phyloP scores from a whole-genome alignment of 2,888 invertebrate species.

The Dynastes hyllus region DNA sequence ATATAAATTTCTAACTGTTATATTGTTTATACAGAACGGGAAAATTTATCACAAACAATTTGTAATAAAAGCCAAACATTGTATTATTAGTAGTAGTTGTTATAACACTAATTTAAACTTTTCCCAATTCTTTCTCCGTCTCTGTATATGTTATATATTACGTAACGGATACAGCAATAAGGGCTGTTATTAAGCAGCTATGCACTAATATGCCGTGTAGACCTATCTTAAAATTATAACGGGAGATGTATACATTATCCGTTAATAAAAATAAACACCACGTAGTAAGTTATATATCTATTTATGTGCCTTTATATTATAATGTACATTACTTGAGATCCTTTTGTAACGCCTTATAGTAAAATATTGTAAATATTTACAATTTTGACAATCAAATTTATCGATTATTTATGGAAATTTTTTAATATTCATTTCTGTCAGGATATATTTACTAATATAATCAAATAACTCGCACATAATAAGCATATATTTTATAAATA shows the following conservation, averaged over 20 bases:
- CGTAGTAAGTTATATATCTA: conserved; percentile 50
- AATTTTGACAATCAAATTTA: conserved; percentile 46
- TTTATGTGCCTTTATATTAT: conserved; percentile 47
- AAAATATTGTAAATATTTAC: conserved; percentile 51
- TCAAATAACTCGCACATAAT: conserved; percentile 45
- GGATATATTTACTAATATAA: conserved; percentile 47
- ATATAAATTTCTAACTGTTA: conserved; percentile 36
- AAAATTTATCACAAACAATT: conserved; percentile 50
- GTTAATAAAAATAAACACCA: conserved; percentile 51
- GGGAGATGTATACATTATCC: conserved; percentile 50
- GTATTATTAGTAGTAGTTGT: conserved; percentile 51
- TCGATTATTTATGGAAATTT: conserved; percentile 45
- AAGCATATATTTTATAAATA: conserved; percentile 46
- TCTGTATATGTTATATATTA: conserved; percentile 51
- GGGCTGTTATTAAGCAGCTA: conserved; percentile 51
- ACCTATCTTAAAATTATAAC: conserved; percentile 49
- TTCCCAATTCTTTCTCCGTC: conserved; percentile 46
- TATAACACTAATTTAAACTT: conserved; percentile 49
- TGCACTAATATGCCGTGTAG: conserved; percentile 45
- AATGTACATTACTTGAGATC: conserved; percentile 46
- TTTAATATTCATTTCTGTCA: conserved; percentile 48
- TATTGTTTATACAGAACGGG: conserved; percentile 41
- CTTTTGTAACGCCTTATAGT: conserved; percentile 42
- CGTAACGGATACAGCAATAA: conserved; percentile 50
- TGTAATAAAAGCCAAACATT: conserved; percentile 50